A percentile compares a stretch with the other conserved stretches of the same genome.
phyloP scores from a whole-genome alignment of 1,140 invertebrate species.

The Atta colombica region DNA sequence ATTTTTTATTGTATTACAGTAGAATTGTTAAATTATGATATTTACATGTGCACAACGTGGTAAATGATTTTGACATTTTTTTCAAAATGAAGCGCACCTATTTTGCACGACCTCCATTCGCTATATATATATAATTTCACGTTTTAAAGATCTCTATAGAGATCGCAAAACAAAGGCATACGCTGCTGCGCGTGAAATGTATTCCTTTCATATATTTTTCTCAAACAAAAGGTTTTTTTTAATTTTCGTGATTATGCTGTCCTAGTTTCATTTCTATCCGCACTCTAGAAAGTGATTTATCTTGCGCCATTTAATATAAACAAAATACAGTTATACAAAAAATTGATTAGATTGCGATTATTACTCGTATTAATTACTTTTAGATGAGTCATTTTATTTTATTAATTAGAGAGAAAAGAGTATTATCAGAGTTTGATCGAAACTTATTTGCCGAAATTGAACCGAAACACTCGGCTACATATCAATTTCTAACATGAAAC shows the following conservation, averaged over 20 bases:
- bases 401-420: background rate
- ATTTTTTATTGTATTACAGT: background rate
- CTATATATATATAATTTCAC: conserved; percentile 4
- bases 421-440: background rate
- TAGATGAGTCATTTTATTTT: background rate
- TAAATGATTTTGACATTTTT: background rate
- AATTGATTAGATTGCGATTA: background rate
- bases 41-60: background rate
- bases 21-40: background rate
- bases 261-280: background rate
- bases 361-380: background rate
- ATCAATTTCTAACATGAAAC: too few relatives aligned
- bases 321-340: background rate
- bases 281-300: background rate
- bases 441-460: too few relatives aligned
- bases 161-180: conserved; percentile 39
- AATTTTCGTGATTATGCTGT: background rate
- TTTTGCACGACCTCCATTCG: background rate
- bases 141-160: conserved; percentile 7
- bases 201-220: conserved; percentile 23
- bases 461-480: too few relatives aligned
- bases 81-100: background rate
- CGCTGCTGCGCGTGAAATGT: background rate
- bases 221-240: conserved; percentile 31
- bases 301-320: background rate